Percentiles rank a stretch among this genome's conserved stretches.
phyloP scores from a whole-genome alignment of 2,888 invertebrate genomes.

The Drosophila ezoana region DNA sequence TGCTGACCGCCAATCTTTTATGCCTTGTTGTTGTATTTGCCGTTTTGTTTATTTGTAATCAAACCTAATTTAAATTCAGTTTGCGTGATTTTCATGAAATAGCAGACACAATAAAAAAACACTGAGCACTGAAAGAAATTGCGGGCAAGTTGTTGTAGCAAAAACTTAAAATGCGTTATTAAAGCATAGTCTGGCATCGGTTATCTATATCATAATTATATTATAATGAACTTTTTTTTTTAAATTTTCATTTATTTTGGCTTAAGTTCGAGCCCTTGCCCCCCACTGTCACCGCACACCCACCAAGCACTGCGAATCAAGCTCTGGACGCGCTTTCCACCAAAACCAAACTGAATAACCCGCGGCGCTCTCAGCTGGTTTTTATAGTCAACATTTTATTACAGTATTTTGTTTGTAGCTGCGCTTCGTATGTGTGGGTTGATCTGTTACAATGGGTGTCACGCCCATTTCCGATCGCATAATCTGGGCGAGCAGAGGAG shows the following conservation, averaged over 20 bases:
- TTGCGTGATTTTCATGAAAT: slow-evolving; percentile 74
- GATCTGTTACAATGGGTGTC: slow-evolving; percentile 29
- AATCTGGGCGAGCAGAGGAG: slow-evolving; percentile 15
- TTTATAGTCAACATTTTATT: slow-evolving; percentile 58
- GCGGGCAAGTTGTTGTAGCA: neutral
- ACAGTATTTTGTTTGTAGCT: slow-evolving; percentile 11
- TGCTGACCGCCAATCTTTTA: slow-evolving; percentile 63
- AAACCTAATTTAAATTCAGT: slow-evolving; percentile 79
- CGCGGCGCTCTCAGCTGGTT: slow-evolving; percentile 57
- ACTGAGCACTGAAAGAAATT: slow-evolving; percentile 36
- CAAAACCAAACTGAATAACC: slow-evolving; percentile 45
- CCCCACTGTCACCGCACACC: slow-evolving; percentile 10
- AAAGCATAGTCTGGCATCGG: neutral
- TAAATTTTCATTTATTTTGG: neutral
- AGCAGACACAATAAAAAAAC: slow-evolving; percentile 21
- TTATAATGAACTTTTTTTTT: neutral
- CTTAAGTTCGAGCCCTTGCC: neutral
- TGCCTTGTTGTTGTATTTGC: slow-evolving; percentile 28
- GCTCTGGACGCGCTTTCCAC: slow-evolving; percentile 50
- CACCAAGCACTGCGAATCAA: slow-evolving; percentile 19
- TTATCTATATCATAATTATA: neutral
- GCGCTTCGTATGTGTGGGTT: slow-evolving; percentile 3
- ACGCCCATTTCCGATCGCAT: slow-evolving; percentile 44
- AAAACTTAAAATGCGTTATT: neutral
- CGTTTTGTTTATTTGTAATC: slow-evolving; percentile 67